A percentile compares a stretch with the other conserved stretches of the same genome.
Evolutionary conservation across 2,113 vertebrate genomes (phyloP).

Genomic region (Clinocottus analis): DNA sequence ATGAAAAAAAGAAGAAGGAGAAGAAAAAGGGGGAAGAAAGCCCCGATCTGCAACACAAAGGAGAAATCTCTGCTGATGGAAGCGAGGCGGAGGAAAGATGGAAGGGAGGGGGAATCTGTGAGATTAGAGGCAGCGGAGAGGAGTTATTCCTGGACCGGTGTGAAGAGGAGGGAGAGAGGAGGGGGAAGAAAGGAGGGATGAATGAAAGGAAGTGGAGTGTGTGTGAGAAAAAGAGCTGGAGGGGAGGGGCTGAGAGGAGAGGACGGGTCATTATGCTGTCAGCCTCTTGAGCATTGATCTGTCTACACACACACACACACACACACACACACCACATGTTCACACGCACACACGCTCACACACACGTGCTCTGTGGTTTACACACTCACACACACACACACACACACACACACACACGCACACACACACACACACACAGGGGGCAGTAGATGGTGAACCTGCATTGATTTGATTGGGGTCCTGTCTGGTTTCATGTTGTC

Average conservation of each 20-base stretch:
- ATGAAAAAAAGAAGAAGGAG: neutral
- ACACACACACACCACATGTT: slow-evolving; percentile 21
- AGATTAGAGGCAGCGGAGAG: slow-evolving; percentile 36
- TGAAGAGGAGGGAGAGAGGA: slow-evolving; percentile 4
- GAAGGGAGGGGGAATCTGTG: slow-evolving; percentile 34
- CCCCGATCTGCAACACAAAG: slow-evolving; percentile 54
- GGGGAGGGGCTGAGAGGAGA: slow-evolving; percentile 46
- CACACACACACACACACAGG: slow-evolving; percentile 13
- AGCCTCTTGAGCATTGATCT: slow-evolving; percentile 55
- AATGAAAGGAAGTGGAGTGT: slow-evolving; percentile 21
- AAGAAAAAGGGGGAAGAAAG: too few relatives aligned
- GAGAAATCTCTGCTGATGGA: slow-evolving; percentile 35
- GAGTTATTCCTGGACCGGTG: slow-evolving; percentile 53
- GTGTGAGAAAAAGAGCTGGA: neutral
- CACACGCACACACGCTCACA: slow-evolving; percentile 30
- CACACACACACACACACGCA: slow-evolving; percentile 26
- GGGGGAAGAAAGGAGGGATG: slow-evolving; percentile 25
- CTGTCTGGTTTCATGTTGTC: slow-evolving; percentile 51
- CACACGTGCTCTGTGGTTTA: too few relatives aligned
- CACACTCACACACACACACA: slow-evolving; percentile 26
- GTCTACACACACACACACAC: slow-evolving; percentile 12
- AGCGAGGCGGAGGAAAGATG: slow-evolving; percentile 36
- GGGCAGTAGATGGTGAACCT: slow-evolving; percentile 49
- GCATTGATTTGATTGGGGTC: slow-evolving; percentile 62
- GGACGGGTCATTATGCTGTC: slow-evolving; percentile 67